Percentiles rank a stretch among this genome's conserved stretches.
Conservation (phyloP, 2,113 vertebrate species). For the Piaya cayana region DNA sequence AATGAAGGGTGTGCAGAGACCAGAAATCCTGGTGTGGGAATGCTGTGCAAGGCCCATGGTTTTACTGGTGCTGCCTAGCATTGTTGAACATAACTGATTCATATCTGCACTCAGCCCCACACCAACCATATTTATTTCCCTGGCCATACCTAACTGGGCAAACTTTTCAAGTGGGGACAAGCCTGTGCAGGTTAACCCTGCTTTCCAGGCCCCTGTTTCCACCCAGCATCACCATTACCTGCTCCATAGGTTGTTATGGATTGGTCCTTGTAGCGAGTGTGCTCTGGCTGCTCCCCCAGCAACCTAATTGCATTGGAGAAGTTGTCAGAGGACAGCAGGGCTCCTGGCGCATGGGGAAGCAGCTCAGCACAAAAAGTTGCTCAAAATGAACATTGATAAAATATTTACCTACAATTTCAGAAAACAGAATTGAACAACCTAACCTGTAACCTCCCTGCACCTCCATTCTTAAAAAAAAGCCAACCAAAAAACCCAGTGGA, state of each 20-base stretch:
- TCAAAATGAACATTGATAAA: neutral
- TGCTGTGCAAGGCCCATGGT: neutral
- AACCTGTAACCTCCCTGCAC: neutral
- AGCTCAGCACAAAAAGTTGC: neutral
- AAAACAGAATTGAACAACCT: neutral
- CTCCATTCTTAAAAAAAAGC: neutral
- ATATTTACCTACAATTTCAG: neutral
- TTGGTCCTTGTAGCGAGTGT: neutral
- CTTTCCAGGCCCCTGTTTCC: neutral
- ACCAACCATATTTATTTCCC: neutral
- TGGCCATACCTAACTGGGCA: neutral
- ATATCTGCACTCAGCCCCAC: neutral
- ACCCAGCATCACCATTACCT: neutral
- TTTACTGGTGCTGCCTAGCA: neutral
- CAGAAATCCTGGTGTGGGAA: neutral
- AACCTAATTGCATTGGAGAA: neutral
- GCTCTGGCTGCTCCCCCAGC: neutral
- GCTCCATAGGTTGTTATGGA: neutral
- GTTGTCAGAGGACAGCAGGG: neutral
- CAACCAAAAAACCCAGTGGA: neutral
- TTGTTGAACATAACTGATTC: neutral
- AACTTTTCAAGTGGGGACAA: neutral
- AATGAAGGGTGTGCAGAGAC: neutral
- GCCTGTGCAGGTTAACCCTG: neutral
- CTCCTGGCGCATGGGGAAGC: neutral